phyloP scores from a whole-genome alignment of 2,113 vertebrate species.

The Octodon degus region DNA sequence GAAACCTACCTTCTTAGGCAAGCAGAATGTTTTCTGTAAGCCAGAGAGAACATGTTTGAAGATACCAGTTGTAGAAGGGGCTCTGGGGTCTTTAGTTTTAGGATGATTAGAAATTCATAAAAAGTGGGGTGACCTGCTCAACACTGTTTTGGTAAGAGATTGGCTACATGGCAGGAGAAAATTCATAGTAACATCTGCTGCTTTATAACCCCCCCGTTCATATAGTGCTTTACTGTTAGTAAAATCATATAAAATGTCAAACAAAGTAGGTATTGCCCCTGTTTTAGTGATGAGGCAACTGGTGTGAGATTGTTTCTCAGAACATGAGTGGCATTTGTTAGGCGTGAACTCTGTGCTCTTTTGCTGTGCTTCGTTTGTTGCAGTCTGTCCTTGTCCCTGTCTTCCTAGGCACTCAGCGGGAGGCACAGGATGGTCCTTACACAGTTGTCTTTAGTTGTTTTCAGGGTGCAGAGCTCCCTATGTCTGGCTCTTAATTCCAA shows the following conservation, averaged over 20 bases:
- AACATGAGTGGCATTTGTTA: neutral
- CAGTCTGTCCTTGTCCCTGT: neutral
- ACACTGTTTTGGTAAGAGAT: neutral
- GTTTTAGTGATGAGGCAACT: neutral
- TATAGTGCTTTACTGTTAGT: neutral
- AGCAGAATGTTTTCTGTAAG: conserved; percentile 22
- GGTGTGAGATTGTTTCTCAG: neutral
- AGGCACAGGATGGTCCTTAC: neutral
- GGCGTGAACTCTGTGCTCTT: neutral
- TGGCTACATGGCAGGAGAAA: neutral
- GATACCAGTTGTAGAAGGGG: neutral
- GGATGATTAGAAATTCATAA: neutral
- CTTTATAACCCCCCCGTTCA: neutral
- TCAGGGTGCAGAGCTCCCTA: neutral
- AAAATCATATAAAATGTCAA: neutral
- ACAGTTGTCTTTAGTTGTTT: neutral
- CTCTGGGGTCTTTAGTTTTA: neutral
- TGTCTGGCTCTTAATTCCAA: neutral
- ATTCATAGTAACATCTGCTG: neutral
- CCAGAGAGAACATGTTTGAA: neutral
- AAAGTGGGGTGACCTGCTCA: neutral
- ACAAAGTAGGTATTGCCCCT: neutral
- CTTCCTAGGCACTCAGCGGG: neutral
- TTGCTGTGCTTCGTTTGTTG: neutral
- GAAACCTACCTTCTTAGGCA: neutral